A percentile compares a stretch with the other conserved stretches of the same genome.
Conservation (phyloP, 2,797 vertebrate genomes). For the Sebastes diaconus region DNA sequence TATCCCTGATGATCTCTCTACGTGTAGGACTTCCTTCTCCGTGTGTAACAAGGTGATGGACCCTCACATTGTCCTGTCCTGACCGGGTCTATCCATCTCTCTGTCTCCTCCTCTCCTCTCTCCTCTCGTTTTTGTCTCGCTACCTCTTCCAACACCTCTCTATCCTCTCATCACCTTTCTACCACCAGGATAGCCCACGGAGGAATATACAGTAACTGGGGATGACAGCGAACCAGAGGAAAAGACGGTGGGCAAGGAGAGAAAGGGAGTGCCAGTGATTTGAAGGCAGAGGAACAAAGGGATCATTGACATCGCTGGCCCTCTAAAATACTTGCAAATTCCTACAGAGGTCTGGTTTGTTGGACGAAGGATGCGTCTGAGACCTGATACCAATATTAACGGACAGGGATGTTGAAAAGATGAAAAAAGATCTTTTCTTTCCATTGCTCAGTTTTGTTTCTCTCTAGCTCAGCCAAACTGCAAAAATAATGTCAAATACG, state of each 20-base stretch:
- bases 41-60: background rate
- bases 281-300: slow-evolving; percentile 38
- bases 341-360: slow-evolving; percentile 14
- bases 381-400: background rate
- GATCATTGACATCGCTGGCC: slow-evolving; percentile 24
- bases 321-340: slow-evolving; percentile 13
- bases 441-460: background rate
- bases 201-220: slow-evolving; percentile 35
- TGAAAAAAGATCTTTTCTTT: background rate
- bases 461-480: background rate
- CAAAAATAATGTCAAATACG: background rate
- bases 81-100: slow-evolving; percentile 10
- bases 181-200: slow-evolving; percentile 38
- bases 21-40: background rate
- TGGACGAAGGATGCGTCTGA: background rate
- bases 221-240: slow-evolving; percentile 45
- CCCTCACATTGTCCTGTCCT: slow-evolving; percentile 24
- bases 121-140: slow-evolving; percentile 30
- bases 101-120: background rate
- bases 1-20: background rate
- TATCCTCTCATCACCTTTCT: slow-evolving; percentile 53
- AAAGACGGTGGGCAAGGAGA: slow-evolving; percentile 18
- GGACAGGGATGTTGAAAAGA: slow-evolving; percentile 3
- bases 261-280: slow-evolving; percentile 15
- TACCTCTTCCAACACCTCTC: slow-evolving; percentile 46